Percentiles rank a stretch among this genome's conserved stretches.
Conservation (phyloP, 1,140 invertebrate genomes). For the Pseudachorutes palmiensis region DNA sequence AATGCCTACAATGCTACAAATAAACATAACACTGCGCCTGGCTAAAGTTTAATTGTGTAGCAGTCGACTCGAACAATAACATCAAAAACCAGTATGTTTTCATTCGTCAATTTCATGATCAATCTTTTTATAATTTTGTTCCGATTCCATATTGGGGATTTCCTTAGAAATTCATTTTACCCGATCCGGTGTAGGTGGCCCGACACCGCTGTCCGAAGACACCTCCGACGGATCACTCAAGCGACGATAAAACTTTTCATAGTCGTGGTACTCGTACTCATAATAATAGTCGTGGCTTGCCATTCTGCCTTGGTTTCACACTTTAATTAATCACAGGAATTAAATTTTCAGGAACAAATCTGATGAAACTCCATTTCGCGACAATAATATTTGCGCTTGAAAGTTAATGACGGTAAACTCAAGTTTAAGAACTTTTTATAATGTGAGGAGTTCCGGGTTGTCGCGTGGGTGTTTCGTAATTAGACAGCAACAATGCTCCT, state of each 20-base stretch:
- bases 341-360: neutral
- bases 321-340: constrained; percentile 5
- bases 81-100: too few relatives aligned
- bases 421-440: neutral
- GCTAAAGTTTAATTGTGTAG: too few relatives aligned
- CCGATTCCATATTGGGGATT: too few relatives aligned
- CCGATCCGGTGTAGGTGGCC: constrained; percentile 30
- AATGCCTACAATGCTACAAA: too few relatives aligned
- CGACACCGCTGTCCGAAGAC: constrained; percentile 23
- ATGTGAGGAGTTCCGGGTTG: constrained; percentile 9
- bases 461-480: constrained; percentile 3
- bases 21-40: too few relatives aligned
- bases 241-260: constrained; percentile 35
- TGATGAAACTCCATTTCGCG: too few relatives aligned
- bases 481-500: neutral
- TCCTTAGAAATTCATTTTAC: constrained; percentile 21
- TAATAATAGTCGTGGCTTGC: constrained; percentile 32
- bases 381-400: neutral
- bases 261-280: constrained; percentile 32
- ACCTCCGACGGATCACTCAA: constrained; percentile 36
- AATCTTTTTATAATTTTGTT: too few relatives aligned
- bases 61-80: too few relatives aligned
- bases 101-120: too few relatives aligned
- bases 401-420: neutral
- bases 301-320: constrained; percentile 16